Base-by-base conservation (phyloP, 2,888 invertebrate genomes). In the Acanthoscelides obtectus region DNA sequence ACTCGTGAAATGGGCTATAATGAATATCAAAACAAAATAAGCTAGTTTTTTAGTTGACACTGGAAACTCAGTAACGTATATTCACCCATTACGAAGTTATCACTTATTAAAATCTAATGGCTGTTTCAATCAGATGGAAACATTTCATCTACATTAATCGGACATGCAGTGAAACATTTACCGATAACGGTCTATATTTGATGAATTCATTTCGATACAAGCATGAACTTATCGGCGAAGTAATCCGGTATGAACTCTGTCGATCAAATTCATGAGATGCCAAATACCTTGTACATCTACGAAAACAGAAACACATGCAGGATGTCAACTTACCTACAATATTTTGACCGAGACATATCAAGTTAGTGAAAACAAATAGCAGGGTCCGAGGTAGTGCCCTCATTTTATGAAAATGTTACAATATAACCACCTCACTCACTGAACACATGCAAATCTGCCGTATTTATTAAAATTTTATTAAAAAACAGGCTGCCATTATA, bases 291-390 rank as follows among this genome's bases (percentile, higher is more conserved):
- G 20, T 45, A 6, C 17, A 22, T 64, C 64, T 64, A 70, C 70
- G 64, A 72, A 67, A 22, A 22, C 8, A 72, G 22, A 64, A 71
- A 69, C 65, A 67, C 20, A 70, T 27, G 25, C 25, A 63, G 12
- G 17, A 66, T 22, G 22, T 25, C 22, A 65, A 76, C 81, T 80
- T 76, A 84, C 84, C 83, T 78, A 78, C 76, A 76, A 81, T 79
- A 75, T 80, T 79, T 77, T 83, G 81, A 79, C 81, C 79, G 73
- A 82, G 80, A 78, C 80, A 82, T 79, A 83, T 77, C 75, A 83
- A 75, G 75, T 78, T 79, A 77, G 79, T 78, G 75, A 82, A 80
- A 77, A 79, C 74, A 75, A 81, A 77, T 72, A 81, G 79, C 73
- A 80, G 74, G 77, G 80, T 80, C 78, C 81, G 80, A 72, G 79